phyloP scores from a whole-genome alignment of 2,888 invertebrate genomes.

The Leucozona laternaria region DNA sequence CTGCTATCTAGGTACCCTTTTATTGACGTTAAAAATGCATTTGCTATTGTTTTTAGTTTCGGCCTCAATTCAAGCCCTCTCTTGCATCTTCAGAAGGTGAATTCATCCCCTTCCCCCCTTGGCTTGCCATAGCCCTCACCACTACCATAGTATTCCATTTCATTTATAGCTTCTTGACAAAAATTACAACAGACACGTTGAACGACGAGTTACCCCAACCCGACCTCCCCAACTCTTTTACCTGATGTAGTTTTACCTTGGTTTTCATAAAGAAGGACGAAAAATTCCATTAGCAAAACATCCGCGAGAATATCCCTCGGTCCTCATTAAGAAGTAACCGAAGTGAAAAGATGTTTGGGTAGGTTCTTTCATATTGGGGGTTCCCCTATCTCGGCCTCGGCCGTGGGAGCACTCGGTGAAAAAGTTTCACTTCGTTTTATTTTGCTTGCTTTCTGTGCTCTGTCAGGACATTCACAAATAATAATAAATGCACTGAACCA shows the following conservation, averaged over 20 bases:
- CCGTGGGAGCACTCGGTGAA: conserved; percentile 65
- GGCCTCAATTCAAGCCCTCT: conserved; percentile 22
- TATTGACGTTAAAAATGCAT: conserved; percentile 69
- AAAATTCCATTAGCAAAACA: conserved; percentile 72
- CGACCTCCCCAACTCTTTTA: neutral
- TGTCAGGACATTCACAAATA: conserved; percentile 72
- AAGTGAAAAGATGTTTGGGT: conserved; percentile 75
- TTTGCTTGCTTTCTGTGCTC: conserved; percentile 31
- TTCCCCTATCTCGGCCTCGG: conserved; percentile 32
- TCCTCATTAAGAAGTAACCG: conserved; percentile 76
- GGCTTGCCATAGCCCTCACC: neutral
- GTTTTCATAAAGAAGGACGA: conserved; percentile 30
- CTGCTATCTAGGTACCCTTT: neutral
- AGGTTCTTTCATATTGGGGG: conserved; percentile 55
- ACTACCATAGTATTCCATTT: conserved; percentile 57
- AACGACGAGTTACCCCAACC: conserved; percentile 10
- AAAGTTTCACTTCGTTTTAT: conserved; percentile 59
- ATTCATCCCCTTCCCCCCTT: neutral
- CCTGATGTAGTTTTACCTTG: conserved; percentile 19
- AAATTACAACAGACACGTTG: conserved; percentile 67
- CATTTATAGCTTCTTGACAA: conserved; percentile 73
- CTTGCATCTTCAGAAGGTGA: conserved; percentile 33
- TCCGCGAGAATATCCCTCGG: conserved; percentile 75
- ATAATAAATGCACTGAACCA: conserved; percentile 69
- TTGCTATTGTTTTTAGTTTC: conserved; percentile 60